Evolutionary conservation across 2,888 invertebrate genomes (phyloP).

Genomic region (Cylloceria caligata): DNA sequence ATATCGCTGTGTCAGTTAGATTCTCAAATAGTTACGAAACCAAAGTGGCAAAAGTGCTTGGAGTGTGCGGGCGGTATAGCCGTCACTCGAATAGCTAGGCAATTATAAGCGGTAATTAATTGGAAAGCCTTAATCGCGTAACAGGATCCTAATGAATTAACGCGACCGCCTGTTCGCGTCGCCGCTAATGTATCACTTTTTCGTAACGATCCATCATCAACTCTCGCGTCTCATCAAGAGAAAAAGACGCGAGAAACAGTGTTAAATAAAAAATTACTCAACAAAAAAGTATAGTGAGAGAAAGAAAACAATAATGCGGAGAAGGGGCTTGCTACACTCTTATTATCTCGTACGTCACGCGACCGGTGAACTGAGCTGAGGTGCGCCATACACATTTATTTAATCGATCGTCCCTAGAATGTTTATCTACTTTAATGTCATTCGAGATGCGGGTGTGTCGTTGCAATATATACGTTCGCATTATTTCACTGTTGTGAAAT

Average conservation of each 20-base stretch:
- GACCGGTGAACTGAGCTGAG: conserved; percentile 25
- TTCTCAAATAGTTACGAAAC: conserved; percentile 38
- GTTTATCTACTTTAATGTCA: conserved; percentile 28
- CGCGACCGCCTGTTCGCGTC: conserved; percentile 54
- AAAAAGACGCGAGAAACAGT: conserved; percentile 30
- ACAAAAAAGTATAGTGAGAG: not conserved
- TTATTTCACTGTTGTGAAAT: conserved; percentile 15
- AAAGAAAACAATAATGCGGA: conserved; percentile 12
- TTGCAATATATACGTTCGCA: conserved; percentile 12
- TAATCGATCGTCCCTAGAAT: conserved; percentile 20
- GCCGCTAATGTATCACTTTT: conserved; percentile 65
- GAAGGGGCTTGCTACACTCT: conserved; percentile 53
- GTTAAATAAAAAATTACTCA: conserved; percentile 23
- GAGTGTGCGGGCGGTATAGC: not conserved
- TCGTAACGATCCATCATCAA: conserved; percentile 69
- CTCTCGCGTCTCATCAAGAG: conserved; percentile 12
- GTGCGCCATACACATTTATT: conserved; percentile 38
- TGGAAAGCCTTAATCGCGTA: conserved; percentile 61
- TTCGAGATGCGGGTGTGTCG: conserved; percentile 3
- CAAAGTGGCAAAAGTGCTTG: conserved; percentile 6
- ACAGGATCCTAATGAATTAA: conserved; percentile 68
- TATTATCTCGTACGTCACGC: conserved; percentile 65
- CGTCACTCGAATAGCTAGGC: conserved; percentile 38
- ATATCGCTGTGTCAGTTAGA: not conserved
- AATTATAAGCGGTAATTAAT: conserved; percentile 61